Evolutionary conservation across 2,888 invertebrate species (phyloP), one percentile per base, ranked within the genome.

Genomic region (Trichopria drosophilae): DNA sequence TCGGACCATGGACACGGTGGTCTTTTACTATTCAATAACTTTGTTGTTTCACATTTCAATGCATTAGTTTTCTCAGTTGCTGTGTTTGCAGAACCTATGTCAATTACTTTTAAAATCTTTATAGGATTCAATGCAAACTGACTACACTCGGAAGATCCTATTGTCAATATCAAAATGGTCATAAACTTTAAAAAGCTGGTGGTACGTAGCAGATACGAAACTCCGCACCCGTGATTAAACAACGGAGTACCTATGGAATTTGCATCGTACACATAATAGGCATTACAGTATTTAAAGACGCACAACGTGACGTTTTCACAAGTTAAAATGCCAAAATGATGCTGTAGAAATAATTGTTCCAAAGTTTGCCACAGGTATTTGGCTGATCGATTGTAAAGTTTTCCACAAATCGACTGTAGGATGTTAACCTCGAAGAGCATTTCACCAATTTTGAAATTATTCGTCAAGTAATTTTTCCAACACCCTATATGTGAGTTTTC

Each of bases 181-280:
- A 72, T 53, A 6, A 72, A 67, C 28, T 67, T 66, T 1, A 45
- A 36, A 13, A 71, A 64, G n/a, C 61, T 64, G 4, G 71, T 66
- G 0, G 65, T 58, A 12, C 32, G 10, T 1, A 72, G 22, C 6
- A 72, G 37, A 46, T 72, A 71, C 1, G 43, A 37, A 3, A 57
- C 60, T 0, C 68, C 71, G n/a, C 56, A 42, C 2, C 70, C 72
- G 6, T 62, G 61, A 1, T 51, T 47, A 24, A 69, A 72, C 6
- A 72, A n/a, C 1, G 73, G 72, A 6, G 71, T 69, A 0, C 72
- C 72, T 6, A 58, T 56, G 0, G 68, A 66, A 10, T 62, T 59
- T 1, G 64, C 71, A 48, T 73, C 73, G 29, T 63, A 58, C 53
- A 68, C 59, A 51, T 70, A 73, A 50, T 71, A 73, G 3, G 67